A percentile compares a stretch with the other conserved stretches of the same genome.
phyloP scores from a whole-genome alignment of 2,113 vertebrate species.

The Willisornis vidua region DNA sequence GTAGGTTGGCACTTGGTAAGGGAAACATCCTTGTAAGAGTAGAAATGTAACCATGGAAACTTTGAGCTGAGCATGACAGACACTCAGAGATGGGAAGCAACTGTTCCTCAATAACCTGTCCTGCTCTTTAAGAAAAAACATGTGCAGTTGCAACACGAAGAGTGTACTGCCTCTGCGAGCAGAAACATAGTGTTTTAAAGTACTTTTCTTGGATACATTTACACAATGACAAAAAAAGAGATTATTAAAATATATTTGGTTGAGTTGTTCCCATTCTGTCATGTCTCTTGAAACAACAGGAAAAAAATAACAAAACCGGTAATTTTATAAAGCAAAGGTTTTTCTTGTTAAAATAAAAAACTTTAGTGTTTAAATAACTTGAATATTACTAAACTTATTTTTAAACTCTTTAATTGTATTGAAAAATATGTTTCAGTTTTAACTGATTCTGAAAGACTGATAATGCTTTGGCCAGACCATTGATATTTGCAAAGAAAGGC shows the following conservation, averaged over 20 bases:
- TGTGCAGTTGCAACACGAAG: neutral
- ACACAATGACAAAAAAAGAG: neutral
- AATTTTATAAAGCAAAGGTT: neutral
- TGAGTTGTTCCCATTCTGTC: neutral
- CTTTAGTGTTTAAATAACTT: neutral
- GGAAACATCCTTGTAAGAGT: neutral
- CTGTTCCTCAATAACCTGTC: neutral
- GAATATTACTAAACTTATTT: neutral
- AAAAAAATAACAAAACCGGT: neutral
- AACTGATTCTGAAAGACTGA: neutral
- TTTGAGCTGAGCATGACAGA: neutral
- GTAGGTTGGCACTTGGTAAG: neutral
- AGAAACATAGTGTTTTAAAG: neutral
- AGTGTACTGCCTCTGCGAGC: neutral
- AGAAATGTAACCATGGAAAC: neutral
- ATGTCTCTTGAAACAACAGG: neutral
- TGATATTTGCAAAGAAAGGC: neutral
- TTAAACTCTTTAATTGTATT: neutral
- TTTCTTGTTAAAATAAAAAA: neutral
- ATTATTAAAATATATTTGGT: neutral
- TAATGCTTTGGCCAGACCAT: neutral
- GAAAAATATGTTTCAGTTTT: neutral
- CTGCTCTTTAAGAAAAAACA: neutral
- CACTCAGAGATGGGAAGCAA: neutral
- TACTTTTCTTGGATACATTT: neutral